Conservation (phyloP, 2,888 invertebrate genomes). For the Galerucella calmariensis region DNA sequence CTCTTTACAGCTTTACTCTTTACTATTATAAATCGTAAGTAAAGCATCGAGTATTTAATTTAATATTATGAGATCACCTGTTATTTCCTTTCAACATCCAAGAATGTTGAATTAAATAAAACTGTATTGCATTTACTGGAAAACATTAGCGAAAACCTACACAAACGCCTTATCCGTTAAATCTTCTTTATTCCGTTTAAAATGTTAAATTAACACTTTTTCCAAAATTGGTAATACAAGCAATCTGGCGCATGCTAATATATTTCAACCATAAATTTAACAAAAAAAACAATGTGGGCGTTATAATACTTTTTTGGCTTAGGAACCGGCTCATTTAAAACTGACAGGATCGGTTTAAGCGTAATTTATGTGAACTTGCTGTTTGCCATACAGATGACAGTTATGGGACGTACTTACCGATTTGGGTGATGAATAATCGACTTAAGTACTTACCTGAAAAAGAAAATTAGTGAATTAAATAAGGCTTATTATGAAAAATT, state of each 20-base stretch:
- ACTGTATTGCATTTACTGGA: not conserved
- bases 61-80: too few relatives aligned
- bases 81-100: too few relatives aligned
- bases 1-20: too few relatives aligned
- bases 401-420: not conserved
- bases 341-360: conserved; percentile 8
- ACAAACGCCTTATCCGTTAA: conserved; percentile 7
- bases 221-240: conserved; percentile 12
- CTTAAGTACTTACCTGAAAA: not conserved
- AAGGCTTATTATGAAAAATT: too few relatives aligned
- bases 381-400: not conserved
- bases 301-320: conserved; percentile 1
- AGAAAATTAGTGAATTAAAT: not conserved
- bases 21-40: too few relatives aligned
- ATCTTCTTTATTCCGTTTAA: not conserved
- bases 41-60: too few relatives aligned
- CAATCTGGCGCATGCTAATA: conserved; percentile 3
- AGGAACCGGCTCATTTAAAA: not conserved
- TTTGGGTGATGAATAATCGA: not conserved
- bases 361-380: not conserved
- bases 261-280: conserved; percentile 10
- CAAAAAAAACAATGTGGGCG: conserved; percentile 8
- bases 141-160: conserved; percentile 5
- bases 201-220: conserved; percentile 8
- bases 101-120: not conserved